phyloP scores from a whole-genome alignment of 1,140 invertebrate genomes.

The Sitodiplosis mosellana region DNA sequence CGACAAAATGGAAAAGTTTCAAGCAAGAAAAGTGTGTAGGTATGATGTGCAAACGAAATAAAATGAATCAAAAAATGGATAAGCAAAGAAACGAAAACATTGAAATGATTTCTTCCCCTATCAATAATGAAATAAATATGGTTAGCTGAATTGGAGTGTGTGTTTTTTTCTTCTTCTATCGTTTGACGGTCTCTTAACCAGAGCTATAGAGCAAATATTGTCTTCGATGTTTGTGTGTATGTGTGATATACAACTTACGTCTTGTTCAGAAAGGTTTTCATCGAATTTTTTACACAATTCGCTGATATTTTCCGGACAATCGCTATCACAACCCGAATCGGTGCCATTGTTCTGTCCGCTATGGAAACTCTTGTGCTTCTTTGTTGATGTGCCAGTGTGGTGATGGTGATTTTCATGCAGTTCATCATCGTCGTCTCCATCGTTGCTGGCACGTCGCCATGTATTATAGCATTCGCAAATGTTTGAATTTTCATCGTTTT shows the following conservation, averaged over 20 bases:
- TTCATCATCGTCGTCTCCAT: background rate
- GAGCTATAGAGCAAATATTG: too few relatives aligned
- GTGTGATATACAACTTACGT: background rate
- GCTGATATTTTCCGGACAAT: constrained; percentile 17
- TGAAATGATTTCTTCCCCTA: too few relatives aligned
- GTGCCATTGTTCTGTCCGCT: constrained; percentile 5
- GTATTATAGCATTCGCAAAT: background rate
- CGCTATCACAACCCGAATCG: constrained; percentile 41
- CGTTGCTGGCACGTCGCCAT: background rate
- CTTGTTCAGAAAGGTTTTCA: constrained; percentile 13
- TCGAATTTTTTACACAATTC: constrained; percentile 24
- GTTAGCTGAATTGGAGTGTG: too few relatives aligned
- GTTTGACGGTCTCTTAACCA: too few relatives aligned
- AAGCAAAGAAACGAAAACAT: too few relatives aligned
- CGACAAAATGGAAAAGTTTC: background rate
- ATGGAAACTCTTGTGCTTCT: background rate
- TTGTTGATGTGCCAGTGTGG: background rate
- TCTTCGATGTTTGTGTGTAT: background rate
- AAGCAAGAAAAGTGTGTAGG: background rate
- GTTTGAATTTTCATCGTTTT: background rate
- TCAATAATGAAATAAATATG: too few relatives aligned
- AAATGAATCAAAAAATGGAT: too few relatives aligned
- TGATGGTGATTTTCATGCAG: background rate
- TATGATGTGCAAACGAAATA: too few relatives aligned
- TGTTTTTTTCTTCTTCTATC: too few relatives aligned